Evolutionary conservation across 1,140 invertebrate species (phyloP).

Genomic region (Ectropis grisescens): DNA sequence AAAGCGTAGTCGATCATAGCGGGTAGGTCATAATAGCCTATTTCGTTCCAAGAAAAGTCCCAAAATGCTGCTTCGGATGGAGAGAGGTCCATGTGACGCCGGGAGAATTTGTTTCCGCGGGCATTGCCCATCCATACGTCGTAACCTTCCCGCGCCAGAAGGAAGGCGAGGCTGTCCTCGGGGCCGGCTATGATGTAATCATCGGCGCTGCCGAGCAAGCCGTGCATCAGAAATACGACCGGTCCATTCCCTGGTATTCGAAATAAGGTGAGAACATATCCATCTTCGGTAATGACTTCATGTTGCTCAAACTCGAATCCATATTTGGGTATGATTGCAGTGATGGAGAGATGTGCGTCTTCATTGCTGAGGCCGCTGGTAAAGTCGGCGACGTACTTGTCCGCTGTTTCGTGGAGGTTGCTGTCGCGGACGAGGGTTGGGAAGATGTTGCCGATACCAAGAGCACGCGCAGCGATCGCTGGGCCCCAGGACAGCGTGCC

Average conservation of each 20-base stretch:
- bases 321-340: conserved; percentile 29
- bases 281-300: conserved; percentile 28
- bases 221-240: conserved; percentile 78
- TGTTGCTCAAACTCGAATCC: conserved; percentile 26
- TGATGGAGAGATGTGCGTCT: conserved; percentile 17
- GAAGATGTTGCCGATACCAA: conserved; percentile 1
- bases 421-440: conserved; percentile 11
- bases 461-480: conserved; percentile 3
- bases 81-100: conserved; percentile 61
- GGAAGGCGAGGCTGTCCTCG: conserved; percentile 73
- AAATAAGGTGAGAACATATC: conserved; percentile 27
- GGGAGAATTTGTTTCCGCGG: conserved; percentile 76
- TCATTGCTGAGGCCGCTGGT: conserved; percentile 12
- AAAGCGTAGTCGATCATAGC: conserved; percentile 70
- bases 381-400: conserved; percentile 2
- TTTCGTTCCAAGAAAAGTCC: conserved; percentile 76
- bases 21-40: conserved; percentile 68
- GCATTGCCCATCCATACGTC: conserved; percentile 81
- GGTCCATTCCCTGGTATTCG: conserved; percentile 26
- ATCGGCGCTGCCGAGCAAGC: conserved; percentile 75
- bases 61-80: conserved; percentile 71
- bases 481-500: conserved; percentile 9
- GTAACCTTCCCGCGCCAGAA: conserved; percentile 74
- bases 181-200: conserved; percentile 77
- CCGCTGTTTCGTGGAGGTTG: neutral